Evolutionary conservation across 1,140 invertebrate species (phyloP), one percentile per base, ranked within the genome.

Genomic region (Maniola jurtina): DNA sequence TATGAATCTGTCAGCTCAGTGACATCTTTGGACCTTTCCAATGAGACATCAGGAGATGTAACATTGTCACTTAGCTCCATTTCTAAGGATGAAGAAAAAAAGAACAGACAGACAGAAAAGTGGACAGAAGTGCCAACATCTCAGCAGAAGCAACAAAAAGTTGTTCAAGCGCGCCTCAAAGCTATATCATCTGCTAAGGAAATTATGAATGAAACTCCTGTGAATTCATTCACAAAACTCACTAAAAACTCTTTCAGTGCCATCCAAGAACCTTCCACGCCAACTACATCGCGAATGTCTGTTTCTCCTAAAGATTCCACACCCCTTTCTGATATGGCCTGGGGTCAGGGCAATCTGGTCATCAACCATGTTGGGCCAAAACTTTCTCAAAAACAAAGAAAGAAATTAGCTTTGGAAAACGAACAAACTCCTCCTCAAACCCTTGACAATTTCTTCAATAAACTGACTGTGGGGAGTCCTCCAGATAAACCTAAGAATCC

Each of bases 381-480:
- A 77, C 61, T 94, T 16, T 94, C 93, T 8, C 93, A 94, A 71
- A 94, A 94, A 66, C 93, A 94, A 77, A 81, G 93, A 14, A 94
- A 94, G 73, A 92, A 90, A 70, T 72, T 92, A 36, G 88, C 87
- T 0, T 74, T 86, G 67, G 79, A 79, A 8, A 81, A 72, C 64
- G 77, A 86, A 38, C 67, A 58, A 14, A 64, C 66, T 11, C 60
- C 69, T 38, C 66, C 76, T 10, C 83, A 85, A 42, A 86, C 77
- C 56, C 61, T 90, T 14, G 80, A 87, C 35, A 67, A 83, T 54
- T 86, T 81, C 50, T 71, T 91, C 5, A 81, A 79, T 73, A 88
- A 86, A 69, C 62, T 78, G n/a, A 81, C 57, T 57, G 64, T 85
- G 45, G 77, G 69, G 6, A 89, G 77, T 61, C 75, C 81, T 33